Evolutionary conservation across 2,888 invertebrate genomes (phyloP).

Genomic region (Oeneis ivallda): DNA sequence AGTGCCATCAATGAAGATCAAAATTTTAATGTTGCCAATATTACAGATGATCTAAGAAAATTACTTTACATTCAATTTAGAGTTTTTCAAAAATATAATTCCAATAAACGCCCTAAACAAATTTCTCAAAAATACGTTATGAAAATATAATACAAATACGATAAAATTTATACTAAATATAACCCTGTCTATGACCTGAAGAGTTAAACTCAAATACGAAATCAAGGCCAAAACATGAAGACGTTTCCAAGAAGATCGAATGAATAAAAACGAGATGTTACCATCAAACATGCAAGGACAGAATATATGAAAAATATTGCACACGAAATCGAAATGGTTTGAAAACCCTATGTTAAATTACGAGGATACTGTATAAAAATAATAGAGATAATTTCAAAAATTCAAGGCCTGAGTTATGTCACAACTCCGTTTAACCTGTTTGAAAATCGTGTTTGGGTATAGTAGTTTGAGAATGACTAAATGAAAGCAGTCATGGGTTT

Average conservation of each 20-base stretch:
- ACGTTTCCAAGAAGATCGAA: conserved; percentile 62
- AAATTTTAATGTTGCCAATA: conserved; percentile 57
- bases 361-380: conserved; percentile 40
- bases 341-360: conserved; percentile 37
- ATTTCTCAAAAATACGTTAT: conserved; percentile 81
- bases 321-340: conserved; percentile 43
- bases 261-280: conserved; percentile 36
- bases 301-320: conserved; percentile 35
- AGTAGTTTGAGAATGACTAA: conserved; percentile 23
- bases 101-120: conserved; percentile 79
- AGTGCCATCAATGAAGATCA: conserved; percentile 43
- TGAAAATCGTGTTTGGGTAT: conserved; percentile 34
- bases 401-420: conserved; percentile 68
- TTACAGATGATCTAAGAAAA: conserved; percentile 68
- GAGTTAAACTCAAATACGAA: conserved; percentile 67
- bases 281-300: conserved; percentile 37
- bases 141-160: conserved; percentile 82
- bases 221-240: conserved; percentile 67
- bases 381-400: conserved; percentile 50
- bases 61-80: conserved; percentile 73
- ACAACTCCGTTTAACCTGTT: conserved; percentile 67
- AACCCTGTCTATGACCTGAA: conserved; percentile 83
- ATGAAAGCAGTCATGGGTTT: conserved; percentile 35
- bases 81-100: conserved; percentile 79
- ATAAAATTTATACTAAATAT: conserved; percentile 82